These are phyloP conservation scores for Gyps fulvus DNA, from an alignment of 2,113 vertebrate genomes.

Conservation along the genomic window DNA sequence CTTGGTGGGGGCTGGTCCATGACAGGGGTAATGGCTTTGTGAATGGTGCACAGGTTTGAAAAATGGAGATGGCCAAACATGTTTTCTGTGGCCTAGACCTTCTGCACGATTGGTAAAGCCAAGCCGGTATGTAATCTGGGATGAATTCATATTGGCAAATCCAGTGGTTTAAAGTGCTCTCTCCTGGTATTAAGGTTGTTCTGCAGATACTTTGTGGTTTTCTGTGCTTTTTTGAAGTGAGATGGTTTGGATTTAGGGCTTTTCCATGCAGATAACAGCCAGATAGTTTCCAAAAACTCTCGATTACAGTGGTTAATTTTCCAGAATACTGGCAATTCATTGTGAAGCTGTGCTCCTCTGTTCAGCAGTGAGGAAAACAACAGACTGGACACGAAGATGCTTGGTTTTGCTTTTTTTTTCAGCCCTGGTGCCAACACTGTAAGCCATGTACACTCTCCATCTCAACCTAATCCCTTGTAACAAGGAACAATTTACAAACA, in stretches of 20 bases:
- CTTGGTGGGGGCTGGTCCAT: rapidly evolving
- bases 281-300: neutral
- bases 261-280: neutral
- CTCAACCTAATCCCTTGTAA: neutral
- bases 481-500: neutral
- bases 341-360: neutral
- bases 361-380: neutral
- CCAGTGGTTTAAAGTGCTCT: neutral
- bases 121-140: neutral
- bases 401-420: neutral
- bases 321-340: neutral
- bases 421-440: neutral
- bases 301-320: neutral
- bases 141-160: neutral
- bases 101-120: neutral
- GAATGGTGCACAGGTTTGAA: neutral
- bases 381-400: neutral
- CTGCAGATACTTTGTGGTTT: neutral
- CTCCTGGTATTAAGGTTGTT: neutral
- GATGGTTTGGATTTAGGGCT: constrained; percentile 16
- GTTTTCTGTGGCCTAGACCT: neutral
- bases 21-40: neutral
- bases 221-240: neutral
- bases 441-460: neutral
- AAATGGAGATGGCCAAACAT: neutral